phyloP scores from a whole-genome alignment of 2,113 vertebrate genomes.

The Elaphurus davidianus region DNA sequence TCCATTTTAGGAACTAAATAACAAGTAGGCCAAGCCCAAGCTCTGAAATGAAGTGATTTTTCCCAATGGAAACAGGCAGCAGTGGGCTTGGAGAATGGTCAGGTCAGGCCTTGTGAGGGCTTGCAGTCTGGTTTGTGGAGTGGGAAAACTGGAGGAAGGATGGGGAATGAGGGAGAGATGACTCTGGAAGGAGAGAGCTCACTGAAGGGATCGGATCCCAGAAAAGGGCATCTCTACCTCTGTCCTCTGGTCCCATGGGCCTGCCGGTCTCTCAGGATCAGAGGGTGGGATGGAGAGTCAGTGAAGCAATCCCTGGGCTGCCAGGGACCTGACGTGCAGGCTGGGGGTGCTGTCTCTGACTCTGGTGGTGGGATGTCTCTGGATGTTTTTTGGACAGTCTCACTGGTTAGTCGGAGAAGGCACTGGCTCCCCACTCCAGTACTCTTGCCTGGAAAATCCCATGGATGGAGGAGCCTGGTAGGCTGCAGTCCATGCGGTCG shows the following conservation, averaged over 20 bases:
- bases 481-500: background rate
- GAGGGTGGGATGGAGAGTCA: background rate
- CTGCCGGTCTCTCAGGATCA: accelerated
- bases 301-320: background rate
- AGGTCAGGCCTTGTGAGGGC: background rate
- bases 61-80: background rate
- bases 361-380: background rate
- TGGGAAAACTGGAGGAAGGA: background rate
- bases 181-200: background rate
- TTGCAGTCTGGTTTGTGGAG: background rate
- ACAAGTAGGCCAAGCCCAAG: background rate
- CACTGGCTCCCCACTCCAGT: background rate
- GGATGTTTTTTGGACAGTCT: background rate
- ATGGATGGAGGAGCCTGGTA: background rate
- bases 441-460: background rate
- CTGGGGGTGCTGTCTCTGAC: background rate
- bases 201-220: background rate
- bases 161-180: background rate
- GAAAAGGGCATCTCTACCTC: background rate
- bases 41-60: background rate
- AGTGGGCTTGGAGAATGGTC: background rate
- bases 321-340: background rate
- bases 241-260: background rate
- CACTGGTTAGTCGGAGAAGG: background rate
- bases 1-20: background rate